Conservation (phyloP, 2,113 vertebrate species). For the Colistium nudipinnis region DNA sequence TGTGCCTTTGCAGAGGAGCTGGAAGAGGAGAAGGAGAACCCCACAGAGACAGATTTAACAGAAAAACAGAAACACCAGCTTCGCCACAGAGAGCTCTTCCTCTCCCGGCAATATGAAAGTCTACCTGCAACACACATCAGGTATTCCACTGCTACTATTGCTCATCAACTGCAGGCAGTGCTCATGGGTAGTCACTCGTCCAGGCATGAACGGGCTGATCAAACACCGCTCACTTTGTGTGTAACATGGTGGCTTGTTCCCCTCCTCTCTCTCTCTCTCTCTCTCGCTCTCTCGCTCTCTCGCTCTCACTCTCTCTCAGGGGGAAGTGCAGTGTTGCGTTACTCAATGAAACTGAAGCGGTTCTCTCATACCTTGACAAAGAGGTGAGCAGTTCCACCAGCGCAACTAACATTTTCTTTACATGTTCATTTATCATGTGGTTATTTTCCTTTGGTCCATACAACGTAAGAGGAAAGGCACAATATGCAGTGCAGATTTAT, state of each 20-base stretch:
- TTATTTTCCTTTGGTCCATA: neutral
- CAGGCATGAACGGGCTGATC: conserved; percentile 23
- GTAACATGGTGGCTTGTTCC: conserved; percentile 24
- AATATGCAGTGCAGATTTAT: neutral
- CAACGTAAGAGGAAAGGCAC: neutral
- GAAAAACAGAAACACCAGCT: conserved; percentile 99
- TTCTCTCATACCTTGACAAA: conserved; percentile 95
- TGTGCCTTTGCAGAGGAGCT: conserved; percentile 88
- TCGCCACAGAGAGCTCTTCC: conserved; percentile 95
- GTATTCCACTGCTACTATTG: conserved; percentile 68
- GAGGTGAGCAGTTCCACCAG: conserved; percentile 91
- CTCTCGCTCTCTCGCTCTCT: conserved; percentile 30
- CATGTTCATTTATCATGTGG: neutral
- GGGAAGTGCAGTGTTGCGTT: conserved; percentile 97
- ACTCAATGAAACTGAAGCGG: conserved; percentile 95
- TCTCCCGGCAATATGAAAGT: conserved; percentile 96
- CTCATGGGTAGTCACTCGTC: conserved; percentile 43
- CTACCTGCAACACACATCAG: conserved; percentile 95
- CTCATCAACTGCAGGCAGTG: conserved; percentile 21
- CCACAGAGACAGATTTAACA: conserved; percentile 89
- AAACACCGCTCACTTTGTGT: conserved; percentile 41
- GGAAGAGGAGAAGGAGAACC: conserved; percentile 94
- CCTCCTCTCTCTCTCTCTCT: conserved; percentile 40
- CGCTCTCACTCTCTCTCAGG: conserved; percentile 76
- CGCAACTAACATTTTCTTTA: too few species aligned